These are phyloP conservation scores for Siniperca chuatsi DNA, from an alignment of 2,113 vertebrate genomes.

Conservation along the genomic window DNA sequence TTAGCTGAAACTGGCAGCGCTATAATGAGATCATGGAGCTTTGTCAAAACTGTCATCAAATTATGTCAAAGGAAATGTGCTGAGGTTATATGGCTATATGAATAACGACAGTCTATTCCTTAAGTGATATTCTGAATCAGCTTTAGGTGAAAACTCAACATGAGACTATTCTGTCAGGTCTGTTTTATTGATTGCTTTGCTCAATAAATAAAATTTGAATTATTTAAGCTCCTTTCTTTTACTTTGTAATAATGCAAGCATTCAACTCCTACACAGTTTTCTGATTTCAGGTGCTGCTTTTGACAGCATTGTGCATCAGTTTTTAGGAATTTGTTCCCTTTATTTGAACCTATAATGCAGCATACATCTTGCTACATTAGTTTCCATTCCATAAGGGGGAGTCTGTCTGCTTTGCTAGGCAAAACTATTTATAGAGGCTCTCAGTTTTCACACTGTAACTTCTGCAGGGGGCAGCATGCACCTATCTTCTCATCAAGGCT, in stretches of 20 bases:
- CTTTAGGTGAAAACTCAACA: constrained; percentile 28
- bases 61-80: constrained; percentile 23
- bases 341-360: constrained; percentile 2
- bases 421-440: constrained; percentile 69
- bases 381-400: constrained; percentile 64
- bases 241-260: neutral
- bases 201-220: constrained; percentile 71
- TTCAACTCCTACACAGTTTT: neutral
- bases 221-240: constrained; percentile 47
- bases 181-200: constrained; percentile 65
- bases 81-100: constrained; percentile 4
- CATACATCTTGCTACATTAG: constrained; percentile 11
- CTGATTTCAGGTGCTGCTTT: neutral
- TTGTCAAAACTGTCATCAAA: constrained; percentile 18
- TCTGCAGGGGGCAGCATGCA: neutral
- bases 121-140: constrained; percentile 21
- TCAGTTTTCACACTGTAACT: constrained; percentile 65
- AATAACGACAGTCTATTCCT: constrained; percentile 8
- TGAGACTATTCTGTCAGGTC: constrained; percentile 14
- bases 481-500: neutral
- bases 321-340: neutral
- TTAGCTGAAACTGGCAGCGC: constrained; percentile 13
- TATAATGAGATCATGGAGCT: constrained; percentile 37
- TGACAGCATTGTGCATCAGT: neutral
- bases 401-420: constrained; percentile 38